Percentiles rank a stretch among this genome's conserved stretches.
Evolutionary conservation across 1,140 invertebrate species (phyloP).

Genomic region (Acyrthosiphon pisum): DNA sequence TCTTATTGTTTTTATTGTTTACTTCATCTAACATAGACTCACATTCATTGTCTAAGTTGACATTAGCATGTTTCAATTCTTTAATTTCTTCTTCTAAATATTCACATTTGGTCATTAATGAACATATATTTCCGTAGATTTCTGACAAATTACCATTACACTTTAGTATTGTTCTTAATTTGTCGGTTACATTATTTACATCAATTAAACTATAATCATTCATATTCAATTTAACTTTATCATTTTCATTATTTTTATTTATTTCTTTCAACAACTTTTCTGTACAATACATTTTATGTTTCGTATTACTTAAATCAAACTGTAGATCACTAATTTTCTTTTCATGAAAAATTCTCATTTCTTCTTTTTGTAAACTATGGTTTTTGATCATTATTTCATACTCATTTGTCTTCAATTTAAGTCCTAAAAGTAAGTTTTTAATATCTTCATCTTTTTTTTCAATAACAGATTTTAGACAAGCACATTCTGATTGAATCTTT

Average conservation of each 20-base stretch:
- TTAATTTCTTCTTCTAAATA: slow-evolving; percentile 5
- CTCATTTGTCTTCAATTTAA: slow-evolving; percentile 17
- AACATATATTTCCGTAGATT: neutral
- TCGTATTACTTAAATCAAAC: slow-evolving; percentile 11
- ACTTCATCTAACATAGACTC: slow-evolving; percentile 29
- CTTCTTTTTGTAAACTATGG: slow-evolving; percentile 19
- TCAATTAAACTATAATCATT: neutral
- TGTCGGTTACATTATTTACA: neutral
- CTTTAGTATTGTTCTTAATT: neutral
- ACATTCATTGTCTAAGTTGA: slow-evolving; percentile 37
- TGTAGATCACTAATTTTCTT: slow-evolving; percentile 38
- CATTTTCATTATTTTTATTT: slow-evolving; percentile 40
- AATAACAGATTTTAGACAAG: slow-evolving; percentile 10
- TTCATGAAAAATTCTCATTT: neutral
- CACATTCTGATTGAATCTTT: slow-evolving; percentile 26
- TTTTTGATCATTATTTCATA: slow-evolving; percentile 24
- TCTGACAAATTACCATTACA: neutral
- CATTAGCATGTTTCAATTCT: slow-evolving; percentile 14
- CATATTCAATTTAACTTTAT: neutral
- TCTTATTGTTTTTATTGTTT: slow-evolving; percentile 17
- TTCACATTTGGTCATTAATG: slow-evolving; percentile 17
- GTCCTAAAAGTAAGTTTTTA: neutral
- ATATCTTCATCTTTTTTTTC: slow-evolving; percentile 50
- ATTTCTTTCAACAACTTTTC: slow-evolving; percentile 47
- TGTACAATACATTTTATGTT: slow-evolving; percentile 29